Evolutionary conservation across 2,888 invertebrate genomes (phyloP).

Genomic region (Papilio gigon): DNA sequence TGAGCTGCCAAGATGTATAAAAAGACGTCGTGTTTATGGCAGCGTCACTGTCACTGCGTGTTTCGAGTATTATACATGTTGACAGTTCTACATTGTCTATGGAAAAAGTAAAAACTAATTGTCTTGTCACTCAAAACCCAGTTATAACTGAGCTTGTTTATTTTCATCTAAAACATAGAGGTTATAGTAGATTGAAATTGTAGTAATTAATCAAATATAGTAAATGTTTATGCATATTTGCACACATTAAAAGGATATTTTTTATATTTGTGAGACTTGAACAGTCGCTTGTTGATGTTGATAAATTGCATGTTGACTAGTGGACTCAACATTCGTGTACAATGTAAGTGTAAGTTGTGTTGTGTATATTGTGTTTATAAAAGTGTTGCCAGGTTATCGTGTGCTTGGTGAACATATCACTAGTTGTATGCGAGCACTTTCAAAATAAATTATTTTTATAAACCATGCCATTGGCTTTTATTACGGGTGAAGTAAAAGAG

Average conservation of each 20-base stretch:
- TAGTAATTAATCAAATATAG: neutral
- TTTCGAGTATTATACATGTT: too few relatives aligned
- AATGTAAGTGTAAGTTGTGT: conserved; percentile 11
- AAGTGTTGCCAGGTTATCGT: neutral
- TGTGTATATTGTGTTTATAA: conserved; percentile 25
- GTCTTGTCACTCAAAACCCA: too few relatives aligned
- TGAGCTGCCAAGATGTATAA: too few relatives aligned
- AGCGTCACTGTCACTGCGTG: too few relatives aligned
- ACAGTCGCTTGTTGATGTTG: conserved; percentile 14
- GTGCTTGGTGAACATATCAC: conserved; percentile 47
- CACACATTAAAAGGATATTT: conserved; percentile 1
- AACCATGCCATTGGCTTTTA: conserved; percentile 41
- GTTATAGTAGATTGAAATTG: neutral
- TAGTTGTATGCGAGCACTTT: conserved; percentile 50
- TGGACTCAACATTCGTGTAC: conserved; percentile 9
- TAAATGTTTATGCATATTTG: conserved; percentile 8
- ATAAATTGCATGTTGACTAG: conserved; percentile 2
- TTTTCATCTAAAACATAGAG: neutral
- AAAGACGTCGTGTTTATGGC: too few relatives aligned
- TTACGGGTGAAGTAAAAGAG: conserved; percentile 39
- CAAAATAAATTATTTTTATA: conserved; percentile 64
- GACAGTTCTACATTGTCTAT: too few relatives aligned
- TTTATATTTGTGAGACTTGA: neutral
- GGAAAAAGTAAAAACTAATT: too few relatives aligned
- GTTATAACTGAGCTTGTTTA: too few relatives aligned